A percentile compares a stretch with the other conserved stretches of the same genome.
phyloP scores from a whole-genome alignment of 2,113 vertebrate genomes.

The Monarcha castaneiventris region DNA sequence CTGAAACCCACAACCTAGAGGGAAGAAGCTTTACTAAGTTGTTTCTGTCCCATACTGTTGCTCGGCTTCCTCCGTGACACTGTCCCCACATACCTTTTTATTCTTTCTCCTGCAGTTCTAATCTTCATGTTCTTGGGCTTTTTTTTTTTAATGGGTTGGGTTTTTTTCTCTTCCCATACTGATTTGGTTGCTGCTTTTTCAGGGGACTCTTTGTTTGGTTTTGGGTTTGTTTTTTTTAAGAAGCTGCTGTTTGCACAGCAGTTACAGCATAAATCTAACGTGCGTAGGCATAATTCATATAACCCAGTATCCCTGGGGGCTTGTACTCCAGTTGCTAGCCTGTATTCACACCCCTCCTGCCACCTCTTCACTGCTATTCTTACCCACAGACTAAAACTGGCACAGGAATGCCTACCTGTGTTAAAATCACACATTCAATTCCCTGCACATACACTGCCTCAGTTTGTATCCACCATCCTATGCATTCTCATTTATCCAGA shows the following conservation, averaged over 20 bases:
- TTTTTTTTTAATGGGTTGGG: background rate
- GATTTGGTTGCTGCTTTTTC: background rate
- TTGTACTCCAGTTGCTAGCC: background rate
- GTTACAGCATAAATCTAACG: background rate
- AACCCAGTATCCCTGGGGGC: background rate
- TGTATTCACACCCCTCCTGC: background rate
- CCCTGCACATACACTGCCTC: background rate
- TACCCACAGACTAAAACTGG: background rate
- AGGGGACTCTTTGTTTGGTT: background rate
- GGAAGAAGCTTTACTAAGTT: background rate
- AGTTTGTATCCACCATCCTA: background rate
- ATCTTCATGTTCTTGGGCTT: background rate
- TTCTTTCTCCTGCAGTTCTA: background rate
- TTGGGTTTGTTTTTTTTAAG: background rate
- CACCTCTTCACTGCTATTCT: slow-evolving; percentile 32
- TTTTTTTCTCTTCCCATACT: background rate
- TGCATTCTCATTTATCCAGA: background rate
- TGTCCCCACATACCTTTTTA: background rate
- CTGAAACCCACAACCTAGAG: background rate
- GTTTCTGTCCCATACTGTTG: background rate
- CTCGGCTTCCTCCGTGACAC: background rate
- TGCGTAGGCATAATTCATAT: background rate
- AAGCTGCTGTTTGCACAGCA: background rate
- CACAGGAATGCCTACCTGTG: background rate
- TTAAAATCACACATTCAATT: background rate